Conservation (phyloP, 2,797 vertebrate genomes). For the Argentina silus region DNA sequence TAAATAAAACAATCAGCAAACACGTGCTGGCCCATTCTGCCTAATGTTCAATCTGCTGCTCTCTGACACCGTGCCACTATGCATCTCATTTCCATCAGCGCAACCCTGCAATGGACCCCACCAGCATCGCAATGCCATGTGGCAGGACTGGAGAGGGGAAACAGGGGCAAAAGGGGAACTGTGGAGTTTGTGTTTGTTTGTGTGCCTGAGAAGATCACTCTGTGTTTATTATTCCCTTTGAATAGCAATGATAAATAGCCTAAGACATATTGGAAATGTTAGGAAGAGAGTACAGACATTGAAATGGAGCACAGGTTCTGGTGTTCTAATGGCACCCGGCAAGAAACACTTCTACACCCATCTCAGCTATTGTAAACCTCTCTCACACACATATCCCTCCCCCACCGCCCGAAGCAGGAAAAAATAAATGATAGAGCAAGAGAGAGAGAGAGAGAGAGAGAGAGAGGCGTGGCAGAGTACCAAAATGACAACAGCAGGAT, state of each 20-base stretch:
- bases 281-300: constrained; percentile 20
- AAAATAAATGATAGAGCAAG: constrained; percentile 26
- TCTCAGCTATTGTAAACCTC: constrained; percentile 38
- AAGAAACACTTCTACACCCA: constrained; percentile 20
- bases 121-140: constrained; percentile 55
- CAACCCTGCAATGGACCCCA: constrained; percentile 51
- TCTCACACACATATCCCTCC: constrained; percentile 28
- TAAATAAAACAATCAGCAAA: constrained; percentile 75
- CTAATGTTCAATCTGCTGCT: constrained; percentile 80
- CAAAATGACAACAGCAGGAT: constrained; percentile 43
- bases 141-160: constrained; percentile 33
- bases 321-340: constrained; percentile 18
- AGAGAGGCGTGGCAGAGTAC: neutral
- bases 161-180: constrained; percentile 13
- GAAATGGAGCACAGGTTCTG: constrained; percentile 35
- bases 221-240: constrained; percentile 30
- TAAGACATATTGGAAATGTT: constrained; percentile 35
- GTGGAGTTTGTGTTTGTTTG: constrained; percentile 34
- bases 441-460: constrained; percentile 1
- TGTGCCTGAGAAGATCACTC: constrained; percentile 21
- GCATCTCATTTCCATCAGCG: constrained; percentile 70
- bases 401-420: constrained; percentile 24
- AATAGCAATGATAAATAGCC: constrained; percentile 39
- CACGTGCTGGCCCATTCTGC: constrained; percentile 73
- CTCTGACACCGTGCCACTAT: constrained; percentile 74